phyloP scores from a whole-genome alignment of 2,113 vertebrate species.

The Mesoclemmys tuberculata region DNA sequence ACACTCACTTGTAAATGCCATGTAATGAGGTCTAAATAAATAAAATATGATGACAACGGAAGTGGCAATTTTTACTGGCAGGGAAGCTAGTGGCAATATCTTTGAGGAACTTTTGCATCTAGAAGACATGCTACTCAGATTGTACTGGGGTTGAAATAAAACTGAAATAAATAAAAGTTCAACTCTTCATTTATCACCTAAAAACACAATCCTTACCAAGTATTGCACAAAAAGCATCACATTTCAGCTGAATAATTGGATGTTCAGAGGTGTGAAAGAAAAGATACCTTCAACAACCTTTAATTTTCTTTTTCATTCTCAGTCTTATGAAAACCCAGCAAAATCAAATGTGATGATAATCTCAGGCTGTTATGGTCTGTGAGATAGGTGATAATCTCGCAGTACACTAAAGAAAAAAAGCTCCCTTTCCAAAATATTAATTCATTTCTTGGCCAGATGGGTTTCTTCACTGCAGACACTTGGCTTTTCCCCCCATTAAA shows the following conservation, averaged over 20 bases:
- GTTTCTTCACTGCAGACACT: neutral
- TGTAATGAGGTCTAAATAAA: too few relatives aligned
- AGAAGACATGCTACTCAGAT: too few relatives aligned
- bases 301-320: conserved; percentile 5
- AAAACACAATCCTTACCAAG: neutral
- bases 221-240: neutral
- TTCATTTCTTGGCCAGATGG: neutral
- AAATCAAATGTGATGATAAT: neutral
- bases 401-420: neutral
- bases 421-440: neutral
- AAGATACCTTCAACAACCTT: conserved; percentile 7
- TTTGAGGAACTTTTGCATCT: neutral
- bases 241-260: conserved; percentile 5
- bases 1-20: neutral
- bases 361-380: neutral
- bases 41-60: too few relatives aligned
- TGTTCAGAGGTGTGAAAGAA: neutral
- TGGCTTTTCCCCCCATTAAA: neutral
- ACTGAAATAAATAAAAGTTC: neutral
- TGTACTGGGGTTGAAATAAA: neutral
- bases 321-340: neutral
- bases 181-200: neutral
- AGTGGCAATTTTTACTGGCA: neutral
- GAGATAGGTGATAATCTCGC: neutral
- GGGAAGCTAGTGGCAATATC: neutral